These are phyloP conservation scores for Notoglanidium macrostoma DNA, from an alignment of 2,797 vertebrate genomes.

Conservation along the genomic window DNA sequence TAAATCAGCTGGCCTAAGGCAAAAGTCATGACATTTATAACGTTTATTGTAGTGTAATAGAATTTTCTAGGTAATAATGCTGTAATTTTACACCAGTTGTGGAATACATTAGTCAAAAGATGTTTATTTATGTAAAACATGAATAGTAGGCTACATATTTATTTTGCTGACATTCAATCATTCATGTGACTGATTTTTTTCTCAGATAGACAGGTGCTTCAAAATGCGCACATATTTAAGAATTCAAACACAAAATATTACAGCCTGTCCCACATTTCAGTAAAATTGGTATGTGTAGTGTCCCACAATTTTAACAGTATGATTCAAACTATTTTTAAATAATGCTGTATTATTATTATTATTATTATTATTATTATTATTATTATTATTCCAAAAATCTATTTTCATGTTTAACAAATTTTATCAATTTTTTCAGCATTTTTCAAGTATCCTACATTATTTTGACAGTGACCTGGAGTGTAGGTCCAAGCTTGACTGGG, in stretches of 20 bases:
- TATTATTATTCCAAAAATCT: background rate
- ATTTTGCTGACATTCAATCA: background rate
- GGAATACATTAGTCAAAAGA: background rate
- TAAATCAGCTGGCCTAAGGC: slow-evolving; percentile 5
- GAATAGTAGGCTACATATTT: background rate
- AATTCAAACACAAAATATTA: background rate
- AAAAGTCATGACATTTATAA: background rate
- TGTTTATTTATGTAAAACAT: background rate
- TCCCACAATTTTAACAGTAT: too few relatives aligned
- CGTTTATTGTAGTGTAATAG: background rate
- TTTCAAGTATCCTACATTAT: background rate
- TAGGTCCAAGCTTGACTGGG: background rate
- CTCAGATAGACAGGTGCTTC: background rate
- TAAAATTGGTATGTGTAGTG: background rate
- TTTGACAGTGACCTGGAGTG: background rate
- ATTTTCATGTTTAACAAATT: background rate
- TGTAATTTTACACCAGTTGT: background rate
- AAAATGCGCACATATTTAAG: background rate
- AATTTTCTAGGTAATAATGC: background rate
- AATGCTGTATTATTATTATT: background rate
- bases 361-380: background rate
- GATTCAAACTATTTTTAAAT: background rate
- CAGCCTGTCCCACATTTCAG: background rate
- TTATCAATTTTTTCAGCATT: background rate
- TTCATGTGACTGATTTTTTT: background rate